Evolutionary conservation across 1,140 invertebrate species (phyloP), one percentile per base, ranked within the genome.

Genomic region (Cephus cinctus): DNA sequence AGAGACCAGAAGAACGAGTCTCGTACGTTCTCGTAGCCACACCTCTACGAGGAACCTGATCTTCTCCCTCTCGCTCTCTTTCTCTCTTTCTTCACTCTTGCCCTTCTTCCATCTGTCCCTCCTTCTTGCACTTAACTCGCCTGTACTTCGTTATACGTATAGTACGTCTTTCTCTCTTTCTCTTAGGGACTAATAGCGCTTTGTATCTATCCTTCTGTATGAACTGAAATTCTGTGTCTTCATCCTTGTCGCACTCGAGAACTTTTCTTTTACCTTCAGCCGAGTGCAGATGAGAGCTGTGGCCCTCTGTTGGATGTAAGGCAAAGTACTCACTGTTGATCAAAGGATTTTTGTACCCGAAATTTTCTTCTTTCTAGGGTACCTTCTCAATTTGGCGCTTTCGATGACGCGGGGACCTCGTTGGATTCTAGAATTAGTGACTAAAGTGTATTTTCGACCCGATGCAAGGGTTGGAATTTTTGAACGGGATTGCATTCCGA

Each of bases 1-100:
- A 76, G 73, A 65, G 65, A 57, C 61, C 64, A 69, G 69, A 66
- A 69, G 64, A 70, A 64, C 63, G 59, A 59, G 61, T 74, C 66
- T 67, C 47, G 56, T 60, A 57, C 61, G 55, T 58, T 68, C 61
- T 65, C 68, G 55, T 74, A 70, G 73, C 73, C 73, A 75, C 73
- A 74, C 73, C 73, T 74, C 73, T 73, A 61, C 59, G 31, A 20
- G 21, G 30, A 57, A 54, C 44, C 57, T 51, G 52, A 50, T 39
- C 40, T 43, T 6, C 25, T n/a, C 6, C n/a, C 25, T 27, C 25
- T 27, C 25, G 6, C 25, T 27, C 6, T n/a, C 16, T 11, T 36
- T 36, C 35, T 14, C 14, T 16, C 35, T 36, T 36, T 36, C 35
- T 36, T 14, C 11, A 12, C 35, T 16, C 55, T 56, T 56, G 30